Conservation (phyloP, 2,888 invertebrate species). For the Drosophila pseudotalamancana region DNA sequence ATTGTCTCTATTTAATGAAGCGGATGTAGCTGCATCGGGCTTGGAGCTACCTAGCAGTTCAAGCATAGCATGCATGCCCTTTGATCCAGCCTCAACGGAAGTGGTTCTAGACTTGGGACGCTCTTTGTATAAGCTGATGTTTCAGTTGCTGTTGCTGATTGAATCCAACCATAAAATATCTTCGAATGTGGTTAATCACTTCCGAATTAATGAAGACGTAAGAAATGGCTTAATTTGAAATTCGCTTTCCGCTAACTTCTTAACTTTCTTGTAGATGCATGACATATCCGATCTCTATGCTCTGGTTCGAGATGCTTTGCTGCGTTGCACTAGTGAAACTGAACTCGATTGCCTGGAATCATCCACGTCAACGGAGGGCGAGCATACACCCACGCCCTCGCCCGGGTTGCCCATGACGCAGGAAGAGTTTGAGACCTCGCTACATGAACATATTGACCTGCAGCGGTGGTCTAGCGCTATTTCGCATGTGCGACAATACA, state of each 20-base stretch:
- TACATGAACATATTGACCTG: slow-evolving; percentile 84
- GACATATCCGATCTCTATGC: slow-evolving; percentile 88
- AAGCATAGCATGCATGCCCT: slow-evolving; percentile 82
- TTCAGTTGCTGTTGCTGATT: slow-evolving; percentile 94
- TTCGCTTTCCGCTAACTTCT: not conserved
- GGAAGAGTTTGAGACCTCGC: slow-evolving; percentile 81
- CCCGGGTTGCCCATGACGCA: slow-evolving; percentile 85
- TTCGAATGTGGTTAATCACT: slow-evolving; percentile 86
- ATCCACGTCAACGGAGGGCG: slow-evolving; percentile 86
- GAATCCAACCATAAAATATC: slow-evolving; percentile 95
- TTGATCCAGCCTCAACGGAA: slow-evolving; percentile 87
- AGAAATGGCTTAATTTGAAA: slow-evolving; percentile 21
- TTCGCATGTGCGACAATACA: slow-evolving; percentile 87
- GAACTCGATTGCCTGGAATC: slow-evolving; percentile 85
- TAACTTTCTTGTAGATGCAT: slow-evolving; percentile 84
- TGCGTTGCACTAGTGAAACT: slow-evolving; percentile 87
- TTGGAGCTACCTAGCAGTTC: slow-evolving; percentile 84
- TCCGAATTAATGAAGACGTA: slow-evolving; percentile 87
- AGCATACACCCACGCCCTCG: slow-evolving; percentile 87
- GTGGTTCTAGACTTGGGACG: slow-evolving; percentile 93
- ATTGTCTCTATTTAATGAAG: slow-evolving; percentile 88
- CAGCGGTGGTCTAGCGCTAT: slow-evolving; percentile 90
- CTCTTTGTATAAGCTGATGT: slow-evolving; percentile 95
- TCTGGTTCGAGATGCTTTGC: slow-evolving; percentile 86
- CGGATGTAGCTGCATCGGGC: slow-evolving; percentile 81